Evolutionary conservation across 2,113 vertebrate genomes (phyloP), one percentile per base, ranked within the genome.

Genomic region (Erpornis zantholeuca): DNA sequence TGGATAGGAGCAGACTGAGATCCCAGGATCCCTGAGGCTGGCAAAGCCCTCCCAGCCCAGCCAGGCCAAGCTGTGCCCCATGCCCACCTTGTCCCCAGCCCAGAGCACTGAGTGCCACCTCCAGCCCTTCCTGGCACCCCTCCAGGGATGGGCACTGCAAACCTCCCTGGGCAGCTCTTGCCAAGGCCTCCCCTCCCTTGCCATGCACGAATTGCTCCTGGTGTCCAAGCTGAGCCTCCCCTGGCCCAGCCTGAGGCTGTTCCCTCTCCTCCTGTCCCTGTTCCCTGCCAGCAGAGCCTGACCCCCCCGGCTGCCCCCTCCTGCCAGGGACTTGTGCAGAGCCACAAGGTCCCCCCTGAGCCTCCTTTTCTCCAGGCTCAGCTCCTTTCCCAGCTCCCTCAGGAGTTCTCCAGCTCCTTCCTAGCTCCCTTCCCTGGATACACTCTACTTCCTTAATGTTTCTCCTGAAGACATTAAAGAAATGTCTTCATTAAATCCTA

Each of bases 371-470:
- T 42, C 40, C 40, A 42, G 40, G 11, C 40, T 42, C 11, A 42
- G 40, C 40, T 14, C 40, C 40, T 42, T 38, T 36, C n/a, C 60
- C 76, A 53, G 60, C 60, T 53, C 60, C 57, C 47, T 79, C 72
- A 57, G 40, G 40, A 14, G 11, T 42, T 14, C 44, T 75, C 53
- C 53, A 57, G 44, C 13, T 25, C 72, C 42, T 45, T 50, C 73
- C 70, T 57, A 77, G 73, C 75, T 63, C 57, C 7, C 0, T 49
- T 35, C 76, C 60, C 33, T 49, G 64, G 17, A 11, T 28, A 22
- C 0, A 3, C 66, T 71, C 31, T 47, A 53, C 38, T 47, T 10
- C 49, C 68, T 64, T 31, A 3, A 1, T 2, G 20, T 12, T 5
- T 53, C 40, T 36, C 40, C 29, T 47, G 49, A 73, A 56, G 40